These are phyloP conservation scores for Xenops minutus DNA, from an alignment of 2,797 vertebrate genomes.

Conservation along the genomic window DNA sequence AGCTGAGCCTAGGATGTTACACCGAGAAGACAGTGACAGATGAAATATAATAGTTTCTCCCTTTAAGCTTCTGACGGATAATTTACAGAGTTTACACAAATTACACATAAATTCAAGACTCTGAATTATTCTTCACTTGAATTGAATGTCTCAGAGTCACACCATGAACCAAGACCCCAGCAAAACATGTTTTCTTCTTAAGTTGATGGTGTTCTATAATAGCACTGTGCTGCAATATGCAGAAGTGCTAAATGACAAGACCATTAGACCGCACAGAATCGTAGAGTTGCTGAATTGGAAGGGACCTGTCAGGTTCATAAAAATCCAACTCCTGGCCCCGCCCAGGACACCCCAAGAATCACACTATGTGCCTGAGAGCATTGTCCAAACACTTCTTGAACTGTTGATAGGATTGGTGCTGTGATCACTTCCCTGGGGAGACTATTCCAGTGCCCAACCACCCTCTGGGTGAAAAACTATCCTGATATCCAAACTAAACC, in stretches of 20 bases:
- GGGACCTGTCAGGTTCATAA: not conserved
- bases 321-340: not conserved
- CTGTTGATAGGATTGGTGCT: not conserved
- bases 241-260: not conserved
- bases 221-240: not conserved
- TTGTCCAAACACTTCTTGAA: accelerated
- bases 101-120: not conserved
- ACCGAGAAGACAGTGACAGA: not conserved
- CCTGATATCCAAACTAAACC: not conserved
- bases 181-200: not conserved
- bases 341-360: not conserved
- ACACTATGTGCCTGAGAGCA: not conserved
- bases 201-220: not conserved
- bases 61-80: not conserved
- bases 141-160: not conserved
- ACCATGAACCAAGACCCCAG: not conserved
- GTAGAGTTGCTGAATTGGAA: not conserved
- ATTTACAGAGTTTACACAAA: not conserved
- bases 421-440: not conserved
- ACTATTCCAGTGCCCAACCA: not conserved
- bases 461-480: not conserved
- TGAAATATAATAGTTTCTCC: not conserved
- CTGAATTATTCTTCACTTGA: not conserved
- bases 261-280: not conserved
- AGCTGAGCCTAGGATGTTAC: not conserved